Percentiles rank a stretch among this genome's conserved stretches.
Evolutionary conservation across 2,888 invertebrate species (phyloP).

Genomic region (Epiblema foenella): DNA sequence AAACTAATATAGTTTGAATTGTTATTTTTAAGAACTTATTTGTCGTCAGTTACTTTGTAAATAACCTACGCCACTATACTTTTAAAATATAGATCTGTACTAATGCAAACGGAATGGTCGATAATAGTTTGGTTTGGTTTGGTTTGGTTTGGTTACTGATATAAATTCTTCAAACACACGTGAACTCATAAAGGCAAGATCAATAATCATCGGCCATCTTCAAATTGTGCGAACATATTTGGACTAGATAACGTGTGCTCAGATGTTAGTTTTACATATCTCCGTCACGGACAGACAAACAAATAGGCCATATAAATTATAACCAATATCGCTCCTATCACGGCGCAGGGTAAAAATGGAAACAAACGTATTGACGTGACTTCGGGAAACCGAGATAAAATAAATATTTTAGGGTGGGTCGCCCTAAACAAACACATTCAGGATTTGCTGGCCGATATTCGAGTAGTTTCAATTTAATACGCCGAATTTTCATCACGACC

Average conservation of each 20-base stretch:
- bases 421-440: constrained; percentile 83
- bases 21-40: not conserved
- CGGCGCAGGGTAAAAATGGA: constrained; percentile 76
- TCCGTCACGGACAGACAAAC: constrained; percentile 68
- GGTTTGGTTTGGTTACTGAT: too few species aligned
- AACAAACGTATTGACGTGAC: constrained; percentile 82
- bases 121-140: constrained; percentile 20
- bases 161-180: constrained; percentile 57
- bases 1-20: not conserved
- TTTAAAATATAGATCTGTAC: not conserved
- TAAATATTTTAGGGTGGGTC: constrained; percentile 84
- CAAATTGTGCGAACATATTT: constrained; percentile 80
- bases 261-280: constrained; percentile 80
- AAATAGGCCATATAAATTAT: constrained; percentile 79
- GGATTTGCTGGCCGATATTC: constrained; percentile 82
- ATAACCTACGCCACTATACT: not conserved
- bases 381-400: constrained; percentile 84
- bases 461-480: constrained; percentile 85
- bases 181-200: constrained; percentile 65
- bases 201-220: constrained; percentile 68
- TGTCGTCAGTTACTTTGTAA: constrained; percentile 2
- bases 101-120: constrained; percentile 6
- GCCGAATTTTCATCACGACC: constrained; percentile 78
- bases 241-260: constrained; percentile 75
- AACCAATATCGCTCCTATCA: constrained; percentile 78